phyloP scores from a whole-genome alignment of 2,113 vertebrate species.

The Epinephelus fuscoguttatus region DNA sequence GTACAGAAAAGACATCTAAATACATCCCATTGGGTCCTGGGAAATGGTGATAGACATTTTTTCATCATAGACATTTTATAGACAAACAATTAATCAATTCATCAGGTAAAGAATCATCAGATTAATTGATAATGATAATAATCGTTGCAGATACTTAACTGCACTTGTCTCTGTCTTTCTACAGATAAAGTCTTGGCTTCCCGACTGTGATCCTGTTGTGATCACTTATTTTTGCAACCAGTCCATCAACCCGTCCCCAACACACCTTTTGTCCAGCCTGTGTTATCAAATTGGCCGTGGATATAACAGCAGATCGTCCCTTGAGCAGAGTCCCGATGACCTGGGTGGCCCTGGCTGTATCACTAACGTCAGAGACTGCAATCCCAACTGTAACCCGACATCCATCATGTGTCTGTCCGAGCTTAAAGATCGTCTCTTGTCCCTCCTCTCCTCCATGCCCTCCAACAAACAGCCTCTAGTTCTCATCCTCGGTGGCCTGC shows the following conservation, averaged over 20 bases:
- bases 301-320: conserved; percentile 50
- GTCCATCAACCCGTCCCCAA: conserved; percentile 50
- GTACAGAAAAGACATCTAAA: not conserved
- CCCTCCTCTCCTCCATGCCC: conserved; percentile 74
- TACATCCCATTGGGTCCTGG: not conserved
- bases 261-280: conserved; percentile 74
- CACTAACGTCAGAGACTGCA: not conserved
- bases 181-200: conserved; percentile 83
- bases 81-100: not conserved
- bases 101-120: not conserved
- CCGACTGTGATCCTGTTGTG: conserved; percentile 77
- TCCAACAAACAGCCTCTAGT: conserved; percentile 72
- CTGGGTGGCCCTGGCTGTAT: not conserved
- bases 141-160: not conserved
- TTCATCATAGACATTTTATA: not conserved
- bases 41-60: not conserved
- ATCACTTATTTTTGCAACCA: conserved; percentile 74
- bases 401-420: conserved; percentile 49
- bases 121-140: not conserved
- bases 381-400: not conserved
- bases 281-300: conserved; percentile 74
- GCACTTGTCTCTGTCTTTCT: conserved; percentile 4
- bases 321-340: not conserved
- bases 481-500: conserved; percentile 82
- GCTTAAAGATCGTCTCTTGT: conserved; percentile 71